Base-by-base conservation (phyloP, 2,797 vertebrate species). In the Neosalanx taihuensis region DNA sequence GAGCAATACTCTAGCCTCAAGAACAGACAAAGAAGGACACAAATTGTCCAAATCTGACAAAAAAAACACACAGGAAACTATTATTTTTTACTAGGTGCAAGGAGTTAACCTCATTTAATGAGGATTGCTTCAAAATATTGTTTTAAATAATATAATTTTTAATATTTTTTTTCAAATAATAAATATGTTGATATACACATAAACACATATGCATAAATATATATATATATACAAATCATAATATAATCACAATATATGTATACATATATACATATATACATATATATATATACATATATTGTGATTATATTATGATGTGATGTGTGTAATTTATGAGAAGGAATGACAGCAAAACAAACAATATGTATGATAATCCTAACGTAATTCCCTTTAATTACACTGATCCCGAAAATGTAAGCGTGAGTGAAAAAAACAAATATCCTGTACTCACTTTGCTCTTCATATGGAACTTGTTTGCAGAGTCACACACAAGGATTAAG, bases 11-110 rank as follows among this genome's bases (percentile, higher is more conserved):
- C 88, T 56, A 91, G 76, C 80, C 79, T 88, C 64, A 87, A 84
- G 68, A 89, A 76, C 53, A 92, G 85, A 88, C 86, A 87, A 78
- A 92, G 77, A 83, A 90, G 77, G 88, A 93, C 82, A 87, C 88
- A 91, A 91, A 86, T 82, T 85, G 88, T 89, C 83, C 87, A 87
- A 81, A 93, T 93, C 92, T 93, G 80, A n/a, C 71, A 67, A 68
- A 51, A 17, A 5, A 60, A 35, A 2, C 33, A 66, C 7, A n/a
- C 56, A 65, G 53, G 59, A 74, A 23, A 23, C 58, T 60, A 56
- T 26, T 60, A 60, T 60, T 60, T 60, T 10, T 9, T 29, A 4
- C 9, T n/a, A 56, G 4, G 6, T 17, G 51, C 51, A 56, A n/a
- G 18, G 6, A 59, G 26, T 20, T 59, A 59, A 23, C 6, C n/a